A percentile compares a stretch with the other conserved stretches of the same genome.
phyloP scores from a whole-genome alignment of 2,797 vertebrate species.

The Crocidura indochinensis region DNA sequence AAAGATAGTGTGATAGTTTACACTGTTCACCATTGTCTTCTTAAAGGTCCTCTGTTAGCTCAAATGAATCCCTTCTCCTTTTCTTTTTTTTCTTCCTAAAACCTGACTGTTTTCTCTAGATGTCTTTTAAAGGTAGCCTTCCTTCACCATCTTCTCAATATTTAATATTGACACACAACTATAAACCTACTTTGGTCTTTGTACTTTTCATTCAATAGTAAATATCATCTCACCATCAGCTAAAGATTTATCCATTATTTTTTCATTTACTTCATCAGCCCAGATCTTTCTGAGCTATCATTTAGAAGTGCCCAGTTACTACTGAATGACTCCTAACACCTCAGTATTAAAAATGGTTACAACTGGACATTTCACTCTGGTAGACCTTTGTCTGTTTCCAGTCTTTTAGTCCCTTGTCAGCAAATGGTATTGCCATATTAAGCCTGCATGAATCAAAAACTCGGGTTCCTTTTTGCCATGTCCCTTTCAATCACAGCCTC shows the following conservation, averaged over 20 bases:
- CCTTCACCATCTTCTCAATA: not conserved
- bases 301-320: not conserved
- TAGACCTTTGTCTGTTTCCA: not conserved
- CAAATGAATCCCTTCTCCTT: not conserved
- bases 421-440: not conserved
- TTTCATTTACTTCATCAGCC: not conserved
- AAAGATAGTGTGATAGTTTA: constrained; percentile 46
- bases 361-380: not conserved
- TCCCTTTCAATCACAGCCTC: not conserved
- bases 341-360: not conserved
- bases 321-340: not conserved
- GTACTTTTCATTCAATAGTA: not conserved
- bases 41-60: not conserved
- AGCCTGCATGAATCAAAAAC: too few relatives aligned
- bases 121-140: not conserved
- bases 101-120: not conserved
- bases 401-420: not conserved
- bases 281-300: not conserved
- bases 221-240: not conserved
- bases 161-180: not conserved
- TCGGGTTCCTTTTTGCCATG: not conserved
- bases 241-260: not conserved
- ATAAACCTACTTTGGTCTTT: not conserved
- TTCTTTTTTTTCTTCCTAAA: not conserved
- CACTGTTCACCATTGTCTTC: not conserved